Evolutionary conservation across 2,113 vertebrate species (phyloP), one percentile per base, ranked within the genome.

Genomic region (Chaetorhynchus papuensis): DNA sequence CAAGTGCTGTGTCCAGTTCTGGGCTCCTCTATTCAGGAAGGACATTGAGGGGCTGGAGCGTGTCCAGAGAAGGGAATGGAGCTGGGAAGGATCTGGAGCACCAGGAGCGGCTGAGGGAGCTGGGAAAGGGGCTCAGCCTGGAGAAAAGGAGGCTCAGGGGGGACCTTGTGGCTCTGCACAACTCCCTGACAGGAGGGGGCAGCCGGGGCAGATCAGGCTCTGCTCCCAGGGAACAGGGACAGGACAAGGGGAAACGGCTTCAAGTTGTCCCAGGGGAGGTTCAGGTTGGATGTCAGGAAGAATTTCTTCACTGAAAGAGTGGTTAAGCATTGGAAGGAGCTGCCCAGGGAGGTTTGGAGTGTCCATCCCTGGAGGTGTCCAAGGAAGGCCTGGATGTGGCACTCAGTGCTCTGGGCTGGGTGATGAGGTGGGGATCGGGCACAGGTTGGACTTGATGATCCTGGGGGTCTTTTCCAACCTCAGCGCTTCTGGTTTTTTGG

Each of bases 121-220:
- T 66, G 83, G 27, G 7, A 13, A 42, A n/a, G 31, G 61, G 50
- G 26, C 31, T 86, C 2, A 86, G 44, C 4, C 53, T 52, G 63
- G 53, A 77, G 45, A 0, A 69, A 33, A 87, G 54, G 63, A 60
- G 84, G 64, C 18, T 87, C 45, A 52, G 63, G 84, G 6, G 52
- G 54, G 2, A 0, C 6, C 39, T 19, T 53, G 3, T 69, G 39
- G 47, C 39, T 78, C 54, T 60, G 27, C 54, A 87, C 54, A 87
- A 2, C 1, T 37, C 31, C 61, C 63, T 77, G 72, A 0, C 31
- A 53, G 39, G 63, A 52, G 54, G 39, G 45, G 9, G 20, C 61
- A 76, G 63, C 37, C 0, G 0, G 2, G 17, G 35, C 14, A 23
- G 2, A 0, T 50, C 0, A 0, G 45, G 33, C 17, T 68, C 7